phyloP scores from a whole-genome alignment of 2,888 invertebrate genomes.

The Parelbella ahira region DNA sequence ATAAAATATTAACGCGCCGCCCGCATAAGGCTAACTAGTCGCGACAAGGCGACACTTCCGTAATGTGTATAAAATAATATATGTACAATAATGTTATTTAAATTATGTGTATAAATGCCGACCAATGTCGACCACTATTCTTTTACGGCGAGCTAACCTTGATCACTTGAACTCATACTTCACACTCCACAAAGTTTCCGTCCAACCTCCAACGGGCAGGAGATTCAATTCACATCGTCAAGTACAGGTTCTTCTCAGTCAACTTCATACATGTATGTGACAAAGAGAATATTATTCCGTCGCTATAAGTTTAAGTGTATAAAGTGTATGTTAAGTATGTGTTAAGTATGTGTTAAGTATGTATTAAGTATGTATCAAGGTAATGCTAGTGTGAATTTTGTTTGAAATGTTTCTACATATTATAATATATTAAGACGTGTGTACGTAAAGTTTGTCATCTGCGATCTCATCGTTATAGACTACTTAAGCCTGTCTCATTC shows the following conservation, averaged over 20 bases:
- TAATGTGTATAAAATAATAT: slow-evolving; percentile 47
- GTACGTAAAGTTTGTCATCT: too few species aligned
- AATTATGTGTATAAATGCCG: slow-evolving; percentile 48
- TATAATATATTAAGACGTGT: too few species aligned
- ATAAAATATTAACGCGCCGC: slow-evolving; percentile 45
- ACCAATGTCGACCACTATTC: slow-evolving; percentile 68
- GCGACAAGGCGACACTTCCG: slow-evolving; percentile 56
- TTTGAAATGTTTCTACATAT: too few species aligned
- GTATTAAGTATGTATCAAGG: too few species aligned
- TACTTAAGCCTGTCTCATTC: too few species aligned
- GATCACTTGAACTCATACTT: slow-evolving; percentile 44
- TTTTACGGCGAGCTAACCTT: slow-evolving; percentile 54
- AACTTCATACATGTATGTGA: too few species aligned
- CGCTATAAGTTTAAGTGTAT: too few species aligned
- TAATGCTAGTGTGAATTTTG: too few species aligned
- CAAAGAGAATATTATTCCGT: too few species aligned
- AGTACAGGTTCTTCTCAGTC: neutral
- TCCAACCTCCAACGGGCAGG: slow-evolving; percentile 27
- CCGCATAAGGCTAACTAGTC: slow-evolving; percentile 60
- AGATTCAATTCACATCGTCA: slow-evolving; percentile 9
- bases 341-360: too few species aligned
- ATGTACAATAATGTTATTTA: slow-evolving; percentile 50
- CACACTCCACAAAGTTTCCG: slow-evolving; percentile 25
- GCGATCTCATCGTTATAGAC: too few species aligned
- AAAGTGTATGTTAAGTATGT: too few species aligned